These are phyloP conservation scores for Anthophora plumipes DNA, from an alignment of 2,888 invertebrate genomes.

Conservation along the genomic window DNA sequence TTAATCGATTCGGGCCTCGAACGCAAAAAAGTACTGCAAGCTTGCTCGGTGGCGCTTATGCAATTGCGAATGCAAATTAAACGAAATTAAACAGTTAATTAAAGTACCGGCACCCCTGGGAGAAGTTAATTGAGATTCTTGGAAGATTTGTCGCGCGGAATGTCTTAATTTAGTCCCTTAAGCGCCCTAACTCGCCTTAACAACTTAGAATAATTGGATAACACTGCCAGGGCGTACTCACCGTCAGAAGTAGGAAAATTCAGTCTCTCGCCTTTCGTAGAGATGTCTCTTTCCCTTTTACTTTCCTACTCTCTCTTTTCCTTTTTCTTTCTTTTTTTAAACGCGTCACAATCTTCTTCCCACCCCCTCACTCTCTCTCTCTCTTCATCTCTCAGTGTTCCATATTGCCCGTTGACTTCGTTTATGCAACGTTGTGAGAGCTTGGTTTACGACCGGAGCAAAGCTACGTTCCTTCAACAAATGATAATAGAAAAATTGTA, in stretches of 20 bases:
- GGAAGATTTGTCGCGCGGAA: constrained; percentile 85
- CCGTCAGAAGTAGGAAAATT: constrained; percentile 69
- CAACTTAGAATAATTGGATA: constrained; percentile 85
- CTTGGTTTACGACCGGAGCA: neutral
- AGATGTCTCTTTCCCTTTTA: constrained; percentile 29
- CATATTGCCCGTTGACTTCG: constrained; percentile 17
- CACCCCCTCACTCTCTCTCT: constrained; percentile 31
- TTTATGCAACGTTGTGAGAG: constrained; percentile 1
- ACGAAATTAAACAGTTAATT: constrained; percentile 85
- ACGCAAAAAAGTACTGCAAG: constrained; percentile 31
- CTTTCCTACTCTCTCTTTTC: neutral
- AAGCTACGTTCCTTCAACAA: constrained; percentile 2
- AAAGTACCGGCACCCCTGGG: constrained; percentile 76
- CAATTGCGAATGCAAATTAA: constrained; percentile 83
- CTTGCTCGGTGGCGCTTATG: constrained; percentile 62
- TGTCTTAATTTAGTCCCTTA: constrained; percentile 85
- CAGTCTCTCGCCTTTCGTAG: constrained; percentile 53
- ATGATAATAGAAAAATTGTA: neutral
- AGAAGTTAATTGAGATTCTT: constrained; percentile 85
- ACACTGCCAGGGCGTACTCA: constrained; percentile 75
- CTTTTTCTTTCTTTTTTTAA: constrained; percentile 23
- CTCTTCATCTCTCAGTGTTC: constrained; percentile 7
- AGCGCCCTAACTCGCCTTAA: constrained; percentile 84
- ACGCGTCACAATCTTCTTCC: constrained; percentile 56
- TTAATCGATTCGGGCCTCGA: constrained; percentile 51